Evolutionary conservation across 2,113 vertebrate species (phyloP), one percentile per base, ranked within the genome.

Genomic region (Microcebus jonahi): DNA sequence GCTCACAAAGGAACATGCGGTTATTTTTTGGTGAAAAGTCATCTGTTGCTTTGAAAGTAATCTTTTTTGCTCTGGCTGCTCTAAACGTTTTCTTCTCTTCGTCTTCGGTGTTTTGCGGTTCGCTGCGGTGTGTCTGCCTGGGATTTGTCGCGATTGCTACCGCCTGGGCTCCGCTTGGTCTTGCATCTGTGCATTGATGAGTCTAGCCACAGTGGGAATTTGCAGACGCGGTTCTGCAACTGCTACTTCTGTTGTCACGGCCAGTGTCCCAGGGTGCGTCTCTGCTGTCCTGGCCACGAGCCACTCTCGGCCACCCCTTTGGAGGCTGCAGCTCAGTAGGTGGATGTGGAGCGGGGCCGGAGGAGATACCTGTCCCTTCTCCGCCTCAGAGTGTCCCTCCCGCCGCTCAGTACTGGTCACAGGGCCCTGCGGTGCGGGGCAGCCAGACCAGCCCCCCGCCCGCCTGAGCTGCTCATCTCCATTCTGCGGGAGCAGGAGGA

Each of bases 201-300:
- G 34, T 11, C 39, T 31, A 53, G 34, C 5, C 0, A 31, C 13
- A n/a, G 68, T 31, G 55, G 57, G 15, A 13, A 12, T 17, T 29
- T 9, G n/a, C 63, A 8, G 39, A 21, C 39, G 5, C 8, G 34
- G 11, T 34, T 84, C 39, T 11, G 3, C 39, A 31, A 4, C 2
- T 8, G 20, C 39, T 45, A 21, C 63, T 13, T n/a, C 86, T 21
- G 25, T 6, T 5, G 21, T 39, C 23, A 27, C 5, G 3, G 39
- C 13, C 17, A 4, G 21, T 18, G 36, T 73, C 31, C 50, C 39
- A 4, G 42, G 3, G 8, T 5, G 12, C 1, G 0, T 31, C n/a
- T 55, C 45, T 18, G 15, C 59, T 29, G 20, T 21, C 25, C 63
- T 11, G 21, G 73, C 20, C 17, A 6, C 3, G 5, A n/a, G 5